These are phyloP conservation scores for Columba janthina DNA, from an alignment of 2,113 vertebrate species.

Conservation along the genomic window DNA sequence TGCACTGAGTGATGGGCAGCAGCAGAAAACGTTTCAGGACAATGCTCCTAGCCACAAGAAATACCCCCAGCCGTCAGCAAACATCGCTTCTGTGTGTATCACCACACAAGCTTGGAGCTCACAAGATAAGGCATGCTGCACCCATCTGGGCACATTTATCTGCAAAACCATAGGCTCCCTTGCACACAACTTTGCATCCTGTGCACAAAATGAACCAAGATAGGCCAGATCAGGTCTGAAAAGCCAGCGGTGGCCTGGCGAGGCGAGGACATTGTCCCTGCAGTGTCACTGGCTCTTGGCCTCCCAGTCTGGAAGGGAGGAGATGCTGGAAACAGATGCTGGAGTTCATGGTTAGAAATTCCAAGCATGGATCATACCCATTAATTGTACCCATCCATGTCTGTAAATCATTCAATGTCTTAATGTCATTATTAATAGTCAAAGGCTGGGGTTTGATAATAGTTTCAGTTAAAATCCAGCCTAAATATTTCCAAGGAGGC, in stretches of 20 bases:
- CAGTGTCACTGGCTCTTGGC: background rate
- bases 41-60: accelerated
- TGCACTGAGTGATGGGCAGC: background rate
- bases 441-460: too few relatives aligned
- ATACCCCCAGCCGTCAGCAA: accelerated
- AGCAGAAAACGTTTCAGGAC: background rate
- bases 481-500: too few relatives aligned
- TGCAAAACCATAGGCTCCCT: accelerated
- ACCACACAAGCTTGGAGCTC: accelerated
- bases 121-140: accelerated
- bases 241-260: accelerated
- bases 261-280: too few relatives aligned
- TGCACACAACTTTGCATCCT: accelerated
- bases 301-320: too few relatives aligned
- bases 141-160: accelerated
- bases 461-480: too few relatives aligned
- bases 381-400: too few relatives aligned
- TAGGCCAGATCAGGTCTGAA: accelerated
- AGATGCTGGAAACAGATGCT: too few relatives aligned
- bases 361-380: too few relatives aligned
- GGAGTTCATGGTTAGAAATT: too few relatives aligned
- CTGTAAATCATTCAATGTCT: too few relatives aligned
- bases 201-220: accelerated
- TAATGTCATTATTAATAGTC: too few relatives aligned
- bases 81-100: accelerated